These are phyloP conservation scores for Aspiorhynchus laticeps DNA, from an alignment of 2,113 vertebrate genomes.

Conservation along the genomic window DNA sequence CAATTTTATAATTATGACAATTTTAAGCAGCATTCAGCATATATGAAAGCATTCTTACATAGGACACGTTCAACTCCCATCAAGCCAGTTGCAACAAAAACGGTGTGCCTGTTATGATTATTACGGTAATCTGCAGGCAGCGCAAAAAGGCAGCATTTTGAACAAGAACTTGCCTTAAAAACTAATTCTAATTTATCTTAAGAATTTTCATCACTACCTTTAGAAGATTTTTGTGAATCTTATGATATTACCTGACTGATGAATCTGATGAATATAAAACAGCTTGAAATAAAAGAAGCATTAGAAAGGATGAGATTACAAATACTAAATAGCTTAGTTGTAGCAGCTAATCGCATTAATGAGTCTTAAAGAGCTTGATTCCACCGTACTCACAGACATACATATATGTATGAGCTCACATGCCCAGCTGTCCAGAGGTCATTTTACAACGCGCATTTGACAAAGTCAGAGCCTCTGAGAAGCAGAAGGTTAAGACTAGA, in stretches of 20 bases:
- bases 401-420: slow-evolving; percentile 27
- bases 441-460: slow-evolving; percentile 30
- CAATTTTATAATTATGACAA: neutral
- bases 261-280: neutral
- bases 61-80: too few species aligned
- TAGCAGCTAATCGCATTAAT: slow-evolving; percentile 3
- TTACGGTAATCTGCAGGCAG: neutral
- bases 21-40: too few species aligned
- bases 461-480: slow-evolving; percentile 40
- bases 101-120: neutral
- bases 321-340: slow-evolving; percentile 8
- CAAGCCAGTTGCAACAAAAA: too few species aligned
- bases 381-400: neutral
- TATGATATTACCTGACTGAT: neutral
- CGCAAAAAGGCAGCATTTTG: neutral
- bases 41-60: too few species aligned
- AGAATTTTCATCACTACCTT: neutral
- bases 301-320: neutral
- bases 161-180: neutral
- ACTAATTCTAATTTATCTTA: neutral
- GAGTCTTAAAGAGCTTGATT: slow-evolving; percentile 5
- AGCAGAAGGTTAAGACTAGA: slow-evolving; percentile 6
- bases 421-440: slow-evolving; percentile 29
- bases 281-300: slow-evolving; percentile 2
- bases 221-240: neutral